Percentiles rank a stretch among this genome's conserved stretches.
Evolutionary conservation across 2,113 vertebrate genomes (phyloP).

Genomic region (Cacatua alba): DNA sequence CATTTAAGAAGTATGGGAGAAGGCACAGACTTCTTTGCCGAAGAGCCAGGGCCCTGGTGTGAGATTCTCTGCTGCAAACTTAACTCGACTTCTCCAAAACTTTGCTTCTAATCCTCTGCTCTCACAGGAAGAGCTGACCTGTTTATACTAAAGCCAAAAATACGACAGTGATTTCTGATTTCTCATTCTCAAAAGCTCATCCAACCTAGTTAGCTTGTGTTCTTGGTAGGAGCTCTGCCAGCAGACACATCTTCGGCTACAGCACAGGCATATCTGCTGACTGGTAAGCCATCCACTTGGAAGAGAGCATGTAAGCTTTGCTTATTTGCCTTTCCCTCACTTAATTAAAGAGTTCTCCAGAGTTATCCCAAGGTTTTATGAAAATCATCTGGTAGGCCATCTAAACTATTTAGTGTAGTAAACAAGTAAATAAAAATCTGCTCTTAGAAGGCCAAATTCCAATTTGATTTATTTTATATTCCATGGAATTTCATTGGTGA

Average conservation of each 20-base stretch:
- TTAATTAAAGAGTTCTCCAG: neutral
- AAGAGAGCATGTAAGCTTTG: neutral
- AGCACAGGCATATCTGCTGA: neutral
- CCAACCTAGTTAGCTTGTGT: neutral
- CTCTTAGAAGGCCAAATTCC: neutral
- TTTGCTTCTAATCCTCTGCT: neutral
- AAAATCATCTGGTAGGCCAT: constrained; percentile 8
- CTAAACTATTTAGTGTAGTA: neutral
- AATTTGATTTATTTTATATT: neutral
- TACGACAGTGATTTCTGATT: neutral
- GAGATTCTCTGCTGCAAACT: neutral
- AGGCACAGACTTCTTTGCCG: neutral
- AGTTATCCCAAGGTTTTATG: neutral
- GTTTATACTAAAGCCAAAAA: neutral
- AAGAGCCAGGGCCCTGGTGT: neutral
- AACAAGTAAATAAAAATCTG: constrained; percentile 22
- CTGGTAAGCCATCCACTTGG: neutral
- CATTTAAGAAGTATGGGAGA: neutral
- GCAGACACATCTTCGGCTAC: neutral
- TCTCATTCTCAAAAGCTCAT: neutral
- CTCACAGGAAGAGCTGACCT: neutral
- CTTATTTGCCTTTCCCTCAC: neutral
- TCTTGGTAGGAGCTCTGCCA: neutral
- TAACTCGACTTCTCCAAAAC: neutral
- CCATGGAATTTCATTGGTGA: neutral